Percentiles rank a stretch among this genome's conserved stretches.
These are phyloP conservation scores for Helicolenus hilgendorfi DNA, from an alignment of 2,797 vertebrate species.

Conservation along the genomic window DNA sequence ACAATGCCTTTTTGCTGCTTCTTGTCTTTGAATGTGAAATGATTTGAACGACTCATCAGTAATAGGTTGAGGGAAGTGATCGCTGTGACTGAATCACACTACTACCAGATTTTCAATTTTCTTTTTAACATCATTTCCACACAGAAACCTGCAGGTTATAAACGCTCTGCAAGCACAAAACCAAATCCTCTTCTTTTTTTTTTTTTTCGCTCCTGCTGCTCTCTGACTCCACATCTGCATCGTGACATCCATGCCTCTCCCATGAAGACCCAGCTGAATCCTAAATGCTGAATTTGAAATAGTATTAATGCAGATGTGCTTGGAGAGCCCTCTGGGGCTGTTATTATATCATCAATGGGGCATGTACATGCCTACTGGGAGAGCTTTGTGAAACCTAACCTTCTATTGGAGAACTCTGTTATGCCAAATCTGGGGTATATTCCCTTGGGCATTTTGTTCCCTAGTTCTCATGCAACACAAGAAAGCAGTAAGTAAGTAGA, in stretches of 20 bases:
- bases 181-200: conserved; percentile 13
- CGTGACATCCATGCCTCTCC: conserved; percentile 15
- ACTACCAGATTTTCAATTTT: neutral
- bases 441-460: conserved; percentile 27
- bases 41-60: neutral
- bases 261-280: conserved; percentile 45
- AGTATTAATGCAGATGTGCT: conserved; percentile 68
- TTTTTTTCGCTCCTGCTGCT: conserved; percentile 10
- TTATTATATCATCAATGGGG: conserved; percentile 63
- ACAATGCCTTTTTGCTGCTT: neutral
- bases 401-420: conserved; percentile 62
- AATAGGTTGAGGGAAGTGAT: conserved; percentile 1
- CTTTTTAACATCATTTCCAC: conserved; percentile 31
- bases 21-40: neutral
- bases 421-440: conserved; percentile 56
- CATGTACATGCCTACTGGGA: conserved; percentile 54
- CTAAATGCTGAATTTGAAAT: conserved; percentile 65
- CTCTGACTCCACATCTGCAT: conserved; percentile 23
- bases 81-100: neutral
- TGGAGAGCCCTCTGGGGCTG: conserved; percentile 52
- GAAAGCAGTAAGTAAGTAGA: conserved; percentile 11
- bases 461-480: conserved; percentile 21
- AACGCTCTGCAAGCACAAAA: conserved; percentile 27
- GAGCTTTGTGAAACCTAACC: conserved; percentile 54
- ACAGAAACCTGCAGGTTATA: conserved; percentile 37